phyloP scores from a whole-genome alignment of 1,140 invertebrate species.

The Holcopasites calliopsidis region DNA sequence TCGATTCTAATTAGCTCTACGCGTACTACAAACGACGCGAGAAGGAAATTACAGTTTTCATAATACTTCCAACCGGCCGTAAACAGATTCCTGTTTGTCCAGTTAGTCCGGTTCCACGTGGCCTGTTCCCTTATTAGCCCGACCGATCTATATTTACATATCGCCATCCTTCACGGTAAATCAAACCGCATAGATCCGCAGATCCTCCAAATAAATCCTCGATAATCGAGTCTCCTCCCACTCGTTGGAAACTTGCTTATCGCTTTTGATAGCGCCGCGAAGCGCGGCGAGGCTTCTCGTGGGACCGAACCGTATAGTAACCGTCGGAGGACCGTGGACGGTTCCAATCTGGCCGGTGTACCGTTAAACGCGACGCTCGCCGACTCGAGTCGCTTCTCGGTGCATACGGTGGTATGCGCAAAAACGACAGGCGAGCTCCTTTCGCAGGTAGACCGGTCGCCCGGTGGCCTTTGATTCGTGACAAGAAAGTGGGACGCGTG shows the following conservation, averaged over 20 bases:
- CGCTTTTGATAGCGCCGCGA: constrained; percentile 15
- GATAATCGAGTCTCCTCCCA: background rate
- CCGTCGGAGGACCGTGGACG: constrained; percentile 32
- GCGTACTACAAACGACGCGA: constrained; percentile 60
- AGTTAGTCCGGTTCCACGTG: constrained; percentile 43
- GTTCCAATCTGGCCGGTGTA: constrained; percentile 58
- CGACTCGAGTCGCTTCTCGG: constrained; percentile 31
- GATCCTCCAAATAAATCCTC: background rate
- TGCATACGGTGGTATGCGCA: constrained; percentile 43
- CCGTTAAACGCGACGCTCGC: constrained; percentile 62
- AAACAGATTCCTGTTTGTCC: constrained; percentile 47
- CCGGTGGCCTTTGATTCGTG: constrained; percentile 42
- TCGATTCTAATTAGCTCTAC: constrained; percentile 66
- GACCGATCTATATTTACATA: background rate
- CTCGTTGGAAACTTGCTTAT: constrained; percentile 30
- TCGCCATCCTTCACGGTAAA: background rate
- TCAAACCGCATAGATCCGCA: constrained; percentile 23
- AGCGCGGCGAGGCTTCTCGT: background rate
- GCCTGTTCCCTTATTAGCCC: background rate
- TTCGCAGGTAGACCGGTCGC: constrained; percentile 50
- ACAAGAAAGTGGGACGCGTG: constrained; percentile 60
- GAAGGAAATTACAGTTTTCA: constrained; percentile 69
- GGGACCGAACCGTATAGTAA: constrained; percentile 37
- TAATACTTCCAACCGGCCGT: constrained; percentile 29
- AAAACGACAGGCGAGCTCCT: constrained; percentile 50